phyloP scores from a whole-genome alignment of 2,888 invertebrate species.

The Drosophila mettleri region DNA sequence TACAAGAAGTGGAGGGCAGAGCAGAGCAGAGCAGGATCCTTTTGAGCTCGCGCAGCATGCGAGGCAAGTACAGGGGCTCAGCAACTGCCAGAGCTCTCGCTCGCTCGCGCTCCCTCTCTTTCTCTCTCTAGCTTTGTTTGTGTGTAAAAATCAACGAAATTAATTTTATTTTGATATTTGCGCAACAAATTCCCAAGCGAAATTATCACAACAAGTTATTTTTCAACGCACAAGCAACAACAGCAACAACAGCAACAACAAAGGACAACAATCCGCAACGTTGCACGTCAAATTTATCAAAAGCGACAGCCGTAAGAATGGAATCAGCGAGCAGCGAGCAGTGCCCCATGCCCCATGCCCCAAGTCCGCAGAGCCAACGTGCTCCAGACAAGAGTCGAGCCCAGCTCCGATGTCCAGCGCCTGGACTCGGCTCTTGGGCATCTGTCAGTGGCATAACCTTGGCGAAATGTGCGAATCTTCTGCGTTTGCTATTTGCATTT shows the following conservation, averaged over 20 bases:
- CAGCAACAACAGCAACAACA: slow-evolving; percentile 39
- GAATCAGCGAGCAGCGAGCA: slow-evolving; percentile 35
- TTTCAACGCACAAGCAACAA: slow-evolving; percentile 47
- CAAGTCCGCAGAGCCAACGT: neutral
- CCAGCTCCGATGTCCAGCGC: slow-evolving; percentile 17
- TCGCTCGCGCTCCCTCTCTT: neutral
- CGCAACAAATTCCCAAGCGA: slow-evolving; percentile 67
- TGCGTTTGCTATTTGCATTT: slow-evolving; percentile 70
- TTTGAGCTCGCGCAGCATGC: slow-evolving; percentile 20
- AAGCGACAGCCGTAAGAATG: slow-evolving; percentile 73
- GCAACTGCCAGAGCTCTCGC: neutral
- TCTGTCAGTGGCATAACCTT: slow-evolving; percentile 67
- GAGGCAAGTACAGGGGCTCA: slow-evolving; percentile 37
- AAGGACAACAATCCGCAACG: slow-evolving; percentile 38
- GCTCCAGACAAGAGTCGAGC: slow-evolving; percentile 7
- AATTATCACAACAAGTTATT: slow-evolving; percentile 79
- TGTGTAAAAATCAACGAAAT: slow-evolving; percentile 63
- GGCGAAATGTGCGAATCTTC: slow-evolving; percentile 52
- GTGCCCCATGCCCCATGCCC: slow-evolving; percentile 6
- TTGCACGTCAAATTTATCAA: slow-evolving; percentile 73
- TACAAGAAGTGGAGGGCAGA: neutral
- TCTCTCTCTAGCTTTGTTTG: neutral
- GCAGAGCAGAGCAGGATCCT: slow-evolving; percentile 30
- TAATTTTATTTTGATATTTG: slow-evolving; percentile 80
- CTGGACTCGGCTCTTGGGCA: slow-evolving; percentile 38